These are phyloP conservation scores for Proctacanthus coquilletti DNA, from an alignment of 1,140 invertebrate genomes.

Conservation along the genomic window DNA sequence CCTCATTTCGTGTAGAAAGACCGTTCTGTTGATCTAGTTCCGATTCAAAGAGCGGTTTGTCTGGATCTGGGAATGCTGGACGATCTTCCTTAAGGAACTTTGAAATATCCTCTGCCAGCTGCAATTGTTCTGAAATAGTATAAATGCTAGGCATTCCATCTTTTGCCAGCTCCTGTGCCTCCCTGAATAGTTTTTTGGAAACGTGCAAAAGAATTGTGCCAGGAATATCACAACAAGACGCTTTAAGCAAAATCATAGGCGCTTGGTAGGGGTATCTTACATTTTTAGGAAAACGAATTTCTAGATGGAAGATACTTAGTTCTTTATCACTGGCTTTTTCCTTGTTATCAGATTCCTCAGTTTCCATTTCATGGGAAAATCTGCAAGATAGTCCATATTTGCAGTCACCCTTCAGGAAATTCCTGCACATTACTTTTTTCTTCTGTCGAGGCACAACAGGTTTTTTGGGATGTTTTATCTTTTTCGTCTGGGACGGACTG, in stretches of 20 bases:
- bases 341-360: conserved; percentile 1
- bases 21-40: background rate
- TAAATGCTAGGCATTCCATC: conserved; percentile 52
- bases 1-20: background rate
- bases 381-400: conserved; percentile 52
- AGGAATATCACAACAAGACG: conserved; percentile 38
- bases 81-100: conserved; percentile 39
- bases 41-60: conserved; percentile 21
- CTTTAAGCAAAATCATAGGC: conserved; percentile 50
- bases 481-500: conserved; percentile 35
- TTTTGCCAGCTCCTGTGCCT: conserved; percentile 42
- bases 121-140: conserved; percentile 48
- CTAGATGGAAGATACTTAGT: conserved; percentile 38
- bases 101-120: conserved; percentile 48
- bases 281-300: conserved; percentile 53
- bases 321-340: conserved; percentile 22
- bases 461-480: conserved; percentile 29
- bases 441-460: conserved; percentile 9
- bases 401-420: conserved; percentile 48
- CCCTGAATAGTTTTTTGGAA: conserved; percentile 41
- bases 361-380: conserved; percentile 43
- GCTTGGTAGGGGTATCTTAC: conserved; percentile 54
- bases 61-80: conserved; percentile 36
- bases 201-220: conserved; percentile 43
- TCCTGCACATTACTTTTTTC: conserved; percentile 44